A percentile compares a stretch with the other conserved stretches of the same genome.
Conservation (phyloP, 2,797 vertebrate genomes). For the Fringilla coelebs region DNA sequence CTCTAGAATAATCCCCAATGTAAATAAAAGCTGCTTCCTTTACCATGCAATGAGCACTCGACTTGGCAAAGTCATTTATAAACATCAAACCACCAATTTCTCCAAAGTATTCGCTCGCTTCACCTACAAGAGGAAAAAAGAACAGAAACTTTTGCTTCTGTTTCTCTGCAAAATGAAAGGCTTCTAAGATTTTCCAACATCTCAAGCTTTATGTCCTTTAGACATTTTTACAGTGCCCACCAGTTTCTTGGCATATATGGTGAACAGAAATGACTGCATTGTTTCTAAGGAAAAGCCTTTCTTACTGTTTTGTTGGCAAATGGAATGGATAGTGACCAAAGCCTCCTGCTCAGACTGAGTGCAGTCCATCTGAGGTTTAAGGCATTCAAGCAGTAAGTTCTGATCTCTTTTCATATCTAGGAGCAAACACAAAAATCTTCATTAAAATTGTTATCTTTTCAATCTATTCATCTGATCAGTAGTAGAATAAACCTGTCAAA, state of each 20-base stretch:
- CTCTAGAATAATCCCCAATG: constrained; percentile 85
- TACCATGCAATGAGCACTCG: constrained; percentile 80
- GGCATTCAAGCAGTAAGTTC: constrained; percentile 87
- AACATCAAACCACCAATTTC: constrained; percentile 91
- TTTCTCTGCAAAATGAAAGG: neutral
- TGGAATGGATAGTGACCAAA: constrained; percentile 86
- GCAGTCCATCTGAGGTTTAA: constrained; percentile 93
- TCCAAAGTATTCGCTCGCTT: constrained; percentile 85
- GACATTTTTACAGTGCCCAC: neutral
- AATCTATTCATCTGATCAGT: neutral
- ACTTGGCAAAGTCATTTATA: constrained; percentile 87
- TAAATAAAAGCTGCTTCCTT: constrained; percentile 89
- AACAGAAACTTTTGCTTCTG: neutral
- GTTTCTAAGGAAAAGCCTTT: neutral
- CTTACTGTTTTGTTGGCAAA: constrained; percentile 91
- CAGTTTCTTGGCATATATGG: neutral
- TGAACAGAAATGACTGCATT: neutral
- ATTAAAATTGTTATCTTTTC: neutral
- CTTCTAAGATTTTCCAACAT: neutral
- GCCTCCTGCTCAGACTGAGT: constrained; percentile 89
- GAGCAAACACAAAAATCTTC: constrained; percentile 16
- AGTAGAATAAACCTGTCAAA: neutral
- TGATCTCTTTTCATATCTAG: constrained; percentile 89
- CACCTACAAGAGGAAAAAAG: constrained; percentile 73
- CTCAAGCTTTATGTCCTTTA: neutral